Percentiles rank a stretch among this genome's conserved stretches.
phyloP scores from a whole-genome alignment of 2,113 vertebrate species.

The Gasterosteus nipponicus region DNA sequence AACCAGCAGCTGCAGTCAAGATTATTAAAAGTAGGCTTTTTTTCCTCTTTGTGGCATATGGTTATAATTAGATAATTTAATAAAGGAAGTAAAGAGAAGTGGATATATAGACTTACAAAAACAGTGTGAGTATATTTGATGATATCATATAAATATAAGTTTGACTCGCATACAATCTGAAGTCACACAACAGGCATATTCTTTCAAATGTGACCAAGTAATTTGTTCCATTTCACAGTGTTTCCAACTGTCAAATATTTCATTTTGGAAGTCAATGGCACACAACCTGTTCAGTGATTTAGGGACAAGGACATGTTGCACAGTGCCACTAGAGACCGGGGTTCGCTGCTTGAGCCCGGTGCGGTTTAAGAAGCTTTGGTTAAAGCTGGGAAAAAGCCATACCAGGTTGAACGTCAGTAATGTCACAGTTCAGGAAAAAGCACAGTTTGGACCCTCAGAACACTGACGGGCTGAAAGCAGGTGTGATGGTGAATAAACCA shows the following conservation, averaged over 20 bases:
- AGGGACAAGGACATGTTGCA: background rate
- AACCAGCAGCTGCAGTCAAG: slow-evolving; percentile 12
- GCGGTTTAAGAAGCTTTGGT: no score
- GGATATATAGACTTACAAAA: background rate
- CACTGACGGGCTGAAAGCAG: background rate
- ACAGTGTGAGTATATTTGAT: background rate
- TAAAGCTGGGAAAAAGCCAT: no score
- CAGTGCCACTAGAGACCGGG: background rate
- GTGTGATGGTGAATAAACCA: background rate
- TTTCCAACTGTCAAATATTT: background rate
- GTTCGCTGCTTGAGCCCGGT: background rate
- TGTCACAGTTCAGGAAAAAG: background rate
- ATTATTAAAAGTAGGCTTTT: slow-evolving; percentile 23
- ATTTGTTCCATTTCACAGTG: background rate
- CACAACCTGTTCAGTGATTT: background rate
- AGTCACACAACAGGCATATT: background rate
- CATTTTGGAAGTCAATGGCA: background rate
- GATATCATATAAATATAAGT: background rate
- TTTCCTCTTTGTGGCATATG: background rate
- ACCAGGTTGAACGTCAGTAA: no score
- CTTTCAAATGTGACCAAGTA: background rate
- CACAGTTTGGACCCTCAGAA: background rate
- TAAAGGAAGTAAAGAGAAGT: background rate
- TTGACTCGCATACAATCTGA: background rate
- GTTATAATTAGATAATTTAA: slow-evolving; percentile 11